Evolutionary conservation across 2,888 invertebrate genomes (phyloP), one percentile per base, ranked within the genome.

Genomic region (Napeogenes inachia): DNA sequence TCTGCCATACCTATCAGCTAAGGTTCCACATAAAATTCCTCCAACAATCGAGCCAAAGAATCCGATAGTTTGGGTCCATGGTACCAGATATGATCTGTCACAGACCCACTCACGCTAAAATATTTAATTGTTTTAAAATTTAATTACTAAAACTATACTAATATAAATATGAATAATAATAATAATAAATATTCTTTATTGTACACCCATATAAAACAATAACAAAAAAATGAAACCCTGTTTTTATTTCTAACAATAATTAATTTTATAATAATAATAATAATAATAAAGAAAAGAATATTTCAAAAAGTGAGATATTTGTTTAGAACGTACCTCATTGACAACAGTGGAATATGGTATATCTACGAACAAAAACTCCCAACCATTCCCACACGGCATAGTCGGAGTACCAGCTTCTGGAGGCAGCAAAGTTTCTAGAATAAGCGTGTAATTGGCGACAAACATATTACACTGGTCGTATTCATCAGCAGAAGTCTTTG

Each of bases 51-150:
- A 78, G 0, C 84, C 84, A 4, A 76, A 57, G 66, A 81, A 84
- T 66, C 71, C 76, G 56, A 80, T 68, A 4, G 78, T 73, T 65
- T 81, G 80, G 0, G 80, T 73, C 58, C 77, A 71, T 0, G 83
- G 81, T 13, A 75, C 81, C 55, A 74, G 69, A 45, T 76, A 70
- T 2, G 81, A 72, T 32, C 71, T 73, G 4, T 76, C 79, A 62
- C 83, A 84, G 45, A 84, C 80, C 84, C 83, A 84, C 60, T 75
- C 80, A 32, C 83, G 73, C 84, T 84, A 70, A 33, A 64, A 61
- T 58, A 63, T 30, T 10, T 54, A 58, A 12, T 54, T 12, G 38
- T 38, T 38, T 38, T 4, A 38, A 38, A 38, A 38, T 8, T 2
- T 3, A 3, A 38, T 38, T 3, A 38, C 38, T 6, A 38, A 3